phyloP scores from a whole-genome alignment of 2,888 invertebrate genomes.

The Papilio elwesi region DNA sequence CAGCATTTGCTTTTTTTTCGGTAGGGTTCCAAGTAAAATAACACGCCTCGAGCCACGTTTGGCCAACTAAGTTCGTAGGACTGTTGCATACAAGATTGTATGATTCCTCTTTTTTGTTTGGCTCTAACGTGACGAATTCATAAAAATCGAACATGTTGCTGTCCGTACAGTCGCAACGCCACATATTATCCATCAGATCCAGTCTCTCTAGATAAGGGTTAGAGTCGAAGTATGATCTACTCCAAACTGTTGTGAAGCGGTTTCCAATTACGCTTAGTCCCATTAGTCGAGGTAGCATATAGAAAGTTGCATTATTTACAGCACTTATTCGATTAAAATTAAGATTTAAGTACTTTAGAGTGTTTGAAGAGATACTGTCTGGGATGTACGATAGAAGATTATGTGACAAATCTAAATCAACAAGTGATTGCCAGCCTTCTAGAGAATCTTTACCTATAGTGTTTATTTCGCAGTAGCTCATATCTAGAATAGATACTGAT shows the following conservation, averaged over 20 bases:
- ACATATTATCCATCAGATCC: slow-evolving; percentile 89
- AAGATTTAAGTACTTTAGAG: slow-evolving; percentile 85
- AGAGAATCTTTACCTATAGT: slow-evolving; percentile 83
- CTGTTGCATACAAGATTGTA: slow-evolving; percentile 86
- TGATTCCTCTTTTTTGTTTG: slow-evolving; percentile 80
- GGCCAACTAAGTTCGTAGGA: slow-evolving; percentile 85
- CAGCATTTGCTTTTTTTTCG: slow-evolving; percentile 66
- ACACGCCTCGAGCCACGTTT: slow-evolving; percentile 88
- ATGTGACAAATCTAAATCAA: slow-evolving; percentile 86
- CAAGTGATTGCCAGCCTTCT: slow-evolving; percentile 83
- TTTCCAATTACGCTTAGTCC: slow-evolving; percentile 88
- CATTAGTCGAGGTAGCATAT: slow-evolving; percentile 84
- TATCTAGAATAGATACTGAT: slow-evolving; percentile 84
- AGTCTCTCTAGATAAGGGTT: slow-evolving; percentile 85
- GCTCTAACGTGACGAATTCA: slow-evolving; percentile 83
- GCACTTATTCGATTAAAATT: slow-evolving; percentile 85
- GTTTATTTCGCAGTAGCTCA: slow-evolving; percentile 87
- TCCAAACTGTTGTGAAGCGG: slow-evolving; percentile 86
- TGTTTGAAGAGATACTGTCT: slow-evolving; percentile 84
- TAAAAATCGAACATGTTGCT: slow-evolving; percentile 85
- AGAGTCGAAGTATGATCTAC: slow-evolving; percentile 82
- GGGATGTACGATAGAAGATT: slow-evolving; percentile 87
- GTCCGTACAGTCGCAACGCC: slow-evolving; percentile 89
- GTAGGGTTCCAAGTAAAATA: slow-evolving; percentile 84
- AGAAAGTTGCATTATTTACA: slow-evolving; percentile 86